These are phyloP conservation scores for Rhopalosiphum maidis DNA, from an alignment of 1,140 invertebrate genomes.

Conservation along the genomic window DNA sequence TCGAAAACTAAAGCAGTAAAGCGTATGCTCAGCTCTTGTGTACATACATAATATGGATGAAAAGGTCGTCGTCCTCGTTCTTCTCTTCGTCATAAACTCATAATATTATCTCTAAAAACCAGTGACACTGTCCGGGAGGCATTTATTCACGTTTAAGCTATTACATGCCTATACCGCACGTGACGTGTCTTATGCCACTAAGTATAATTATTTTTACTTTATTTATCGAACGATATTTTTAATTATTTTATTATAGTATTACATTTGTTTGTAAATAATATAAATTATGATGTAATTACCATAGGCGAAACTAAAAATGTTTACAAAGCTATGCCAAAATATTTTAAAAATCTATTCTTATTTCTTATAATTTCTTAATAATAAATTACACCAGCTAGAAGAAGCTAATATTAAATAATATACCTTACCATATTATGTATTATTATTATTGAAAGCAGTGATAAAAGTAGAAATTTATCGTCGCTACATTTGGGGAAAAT, in stretches of 20 bases:
- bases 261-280: background rate
- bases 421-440: no score
- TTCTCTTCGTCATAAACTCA: background rate
- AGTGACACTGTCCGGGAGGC: no score
- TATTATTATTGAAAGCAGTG: no score
- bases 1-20: no score
- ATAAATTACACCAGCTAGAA: no score
- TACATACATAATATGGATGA: background rate
- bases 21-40: background rate
- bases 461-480: no score
- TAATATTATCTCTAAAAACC: background rate
- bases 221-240: background rate
- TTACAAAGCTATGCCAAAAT: no score
- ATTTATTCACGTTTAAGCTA: background rate
- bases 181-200: background rate
- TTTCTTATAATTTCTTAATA: no score
- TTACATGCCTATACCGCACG: background rate
- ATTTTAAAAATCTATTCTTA: no score
- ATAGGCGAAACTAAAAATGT: no score
- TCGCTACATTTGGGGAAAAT: no score
- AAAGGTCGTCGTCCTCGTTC: background rate
- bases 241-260: background rate
- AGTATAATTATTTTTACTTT: background rate
- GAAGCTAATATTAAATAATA: no score
- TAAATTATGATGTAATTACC: background rate